Conservation (phyloP, 92 coral and sea anemone genomes). For the Phymanthus crucifer region DNA sequence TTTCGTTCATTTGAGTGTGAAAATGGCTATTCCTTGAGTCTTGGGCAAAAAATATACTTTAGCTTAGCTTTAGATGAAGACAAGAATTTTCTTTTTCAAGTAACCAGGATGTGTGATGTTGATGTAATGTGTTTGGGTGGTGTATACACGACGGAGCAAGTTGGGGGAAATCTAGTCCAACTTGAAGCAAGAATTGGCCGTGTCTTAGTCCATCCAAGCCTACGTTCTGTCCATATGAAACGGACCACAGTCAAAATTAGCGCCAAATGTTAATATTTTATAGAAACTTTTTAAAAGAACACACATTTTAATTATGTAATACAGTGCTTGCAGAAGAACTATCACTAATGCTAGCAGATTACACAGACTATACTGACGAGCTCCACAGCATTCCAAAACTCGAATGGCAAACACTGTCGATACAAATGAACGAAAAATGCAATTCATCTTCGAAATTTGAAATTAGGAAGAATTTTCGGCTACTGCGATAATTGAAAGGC, state of each 20-base stretch:
- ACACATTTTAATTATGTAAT: constrained; percentile 92
- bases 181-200: neutral
- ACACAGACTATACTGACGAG: neutral
- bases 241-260: constrained; percentile 58
- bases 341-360: constrained; percentile 33
- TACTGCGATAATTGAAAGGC: neutral
- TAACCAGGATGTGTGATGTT: neutral
- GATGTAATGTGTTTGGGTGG: neutral
- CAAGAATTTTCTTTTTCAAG: neutral
- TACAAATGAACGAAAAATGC: neutral
- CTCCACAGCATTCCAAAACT: neutral
- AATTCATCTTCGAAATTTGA: neutral
- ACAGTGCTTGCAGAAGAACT: constrained; percentile 53
- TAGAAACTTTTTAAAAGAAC: constrained; percentile 83
- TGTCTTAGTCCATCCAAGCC: neutral
- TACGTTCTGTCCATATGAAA: constrained; percentile 25
- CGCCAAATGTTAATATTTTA: constrained; percentile 88
- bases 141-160: neutral
- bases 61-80: neutral
- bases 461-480: neutral
- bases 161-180: neutral
- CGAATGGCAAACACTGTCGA: neutral
- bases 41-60: neutral
- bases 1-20: neutral
- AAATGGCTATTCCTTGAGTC: neutral